Conservation (phyloP, 2,888 invertebrate species). For the Platerodrilus igneus region DNA sequence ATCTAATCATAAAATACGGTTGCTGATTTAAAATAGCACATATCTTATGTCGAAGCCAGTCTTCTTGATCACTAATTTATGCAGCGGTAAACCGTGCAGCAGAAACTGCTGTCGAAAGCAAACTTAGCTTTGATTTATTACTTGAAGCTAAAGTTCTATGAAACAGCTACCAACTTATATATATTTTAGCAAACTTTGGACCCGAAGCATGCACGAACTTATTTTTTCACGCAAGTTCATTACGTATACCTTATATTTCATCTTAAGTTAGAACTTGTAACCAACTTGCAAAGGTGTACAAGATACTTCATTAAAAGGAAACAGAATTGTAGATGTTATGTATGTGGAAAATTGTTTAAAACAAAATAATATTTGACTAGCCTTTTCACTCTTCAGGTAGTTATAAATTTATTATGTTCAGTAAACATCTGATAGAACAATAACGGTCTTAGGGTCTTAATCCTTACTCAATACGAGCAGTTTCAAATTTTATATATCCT, state of each 20-base stretch:
- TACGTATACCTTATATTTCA: conserved; percentile 14
- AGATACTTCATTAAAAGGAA: too few relatives aligned
- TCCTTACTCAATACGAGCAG: conserved; percentile 17
- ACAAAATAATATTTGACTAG: conserved; percentile 33
- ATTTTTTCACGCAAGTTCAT: conserved; percentile 13
- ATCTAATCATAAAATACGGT: conserved; percentile 19
- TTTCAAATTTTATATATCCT: conserved; percentile 17
- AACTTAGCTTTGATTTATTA: conserved; percentile 25
- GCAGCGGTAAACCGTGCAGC: conserved; percentile 26
- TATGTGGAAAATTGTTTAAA: too few relatives aligned
- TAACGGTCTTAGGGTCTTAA: conserved; percentile 23
- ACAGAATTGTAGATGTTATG: too few relatives aligned
- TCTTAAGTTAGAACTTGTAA: too few relatives aligned
- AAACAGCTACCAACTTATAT: conserved; percentile 25
- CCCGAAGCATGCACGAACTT: conserved; percentile 15
- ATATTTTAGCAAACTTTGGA: conserved; percentile 22
- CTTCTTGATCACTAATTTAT: conserved; percentile 26
- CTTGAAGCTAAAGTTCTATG: conserved; percentile 24
- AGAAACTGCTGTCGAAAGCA: conserved; percentile 27
- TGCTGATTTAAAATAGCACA: conserved; percentile 23
- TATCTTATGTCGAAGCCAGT: conserved; percentile 25
- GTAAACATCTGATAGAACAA: conserved; percentile 30
- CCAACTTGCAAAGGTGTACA: too few relatives aligned
- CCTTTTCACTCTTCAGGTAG: conserved; percentile 29
- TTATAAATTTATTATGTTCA: conserved; percentile 34